Conservation (phyloP, 2,113 vertebrate species). For the Panthera leo region DNA sequence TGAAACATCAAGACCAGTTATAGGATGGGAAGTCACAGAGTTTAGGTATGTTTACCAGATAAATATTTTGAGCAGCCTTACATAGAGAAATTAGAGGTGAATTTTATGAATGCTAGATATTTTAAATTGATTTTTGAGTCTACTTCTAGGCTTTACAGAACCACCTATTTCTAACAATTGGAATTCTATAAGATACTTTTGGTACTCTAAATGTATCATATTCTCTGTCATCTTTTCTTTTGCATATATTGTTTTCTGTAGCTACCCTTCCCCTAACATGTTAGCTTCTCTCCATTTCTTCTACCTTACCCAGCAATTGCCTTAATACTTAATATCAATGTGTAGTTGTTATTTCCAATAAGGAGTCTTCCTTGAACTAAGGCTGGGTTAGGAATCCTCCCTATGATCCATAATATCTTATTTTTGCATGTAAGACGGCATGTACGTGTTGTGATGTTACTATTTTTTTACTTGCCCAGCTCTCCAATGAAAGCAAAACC, state of each 20-base stretch:
- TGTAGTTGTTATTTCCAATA: not conserved
- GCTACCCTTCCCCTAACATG: not conserved
- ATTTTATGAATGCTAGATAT: not conserved
- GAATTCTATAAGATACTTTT: not conserved
- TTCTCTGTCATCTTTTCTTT: not conserved
- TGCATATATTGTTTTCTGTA: not conserved
- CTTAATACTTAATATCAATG: not conserved
- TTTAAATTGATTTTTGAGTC: not conserved
- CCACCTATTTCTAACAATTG: not conserved
- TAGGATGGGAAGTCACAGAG: not conserved
- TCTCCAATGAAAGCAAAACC: not conserved
- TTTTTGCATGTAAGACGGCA: not conserved
- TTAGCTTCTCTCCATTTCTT: not conserved
- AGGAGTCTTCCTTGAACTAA: not conserved
- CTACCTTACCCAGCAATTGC: not conserved
- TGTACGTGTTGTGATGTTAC: not conserved
- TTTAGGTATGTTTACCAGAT: not conserved
- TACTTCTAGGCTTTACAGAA: not conserved
- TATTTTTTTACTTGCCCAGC: not conserved
- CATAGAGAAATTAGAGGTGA: not conserved
- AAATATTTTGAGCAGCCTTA: slow-evolving; percentile 1
- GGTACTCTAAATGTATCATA: not conserved
- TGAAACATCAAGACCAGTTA: not conserved
- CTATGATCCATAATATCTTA: not conserved
- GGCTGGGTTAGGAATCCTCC: not conserved